Evolutionary conservation across 2,888 invertebrate species (phyloP), one percentile per base, ranked within the genome.

Genomic region (Mystacides longicornis): DNA sequence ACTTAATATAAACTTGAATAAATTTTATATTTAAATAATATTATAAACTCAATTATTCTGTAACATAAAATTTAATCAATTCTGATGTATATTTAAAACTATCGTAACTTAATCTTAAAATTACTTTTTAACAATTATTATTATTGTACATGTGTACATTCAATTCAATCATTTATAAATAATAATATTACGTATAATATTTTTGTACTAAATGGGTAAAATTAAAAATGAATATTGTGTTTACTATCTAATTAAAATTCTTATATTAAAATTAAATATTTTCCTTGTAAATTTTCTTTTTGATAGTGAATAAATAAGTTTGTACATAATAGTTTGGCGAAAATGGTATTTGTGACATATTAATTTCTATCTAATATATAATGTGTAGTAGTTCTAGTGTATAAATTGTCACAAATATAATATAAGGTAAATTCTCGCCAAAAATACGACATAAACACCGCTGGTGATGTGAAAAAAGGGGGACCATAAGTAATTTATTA

Each of bases 381-480:
- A 7, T 27, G 27, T 27, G 5, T 11, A 27, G 5, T 27, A 27
- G n/a, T n/a, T n/a, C n/a, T n/a, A n/a, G n/a, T n/a, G n/a, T n/a
- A n/a, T n/a, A n/a, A n/a, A 37, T n/a, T 37, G 37, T 37, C 37
- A 37, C 14, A 37, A 37, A 37, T 37, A 14, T n/a, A 37, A 37
- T 27, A 7, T 27, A 27, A 7, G 11, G 5, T n/a, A 37, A 37
- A 37, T 7, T 37, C 37, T 4, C 37, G 4, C 16, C 11, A 11
- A 27, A 37, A 37, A 37, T 37, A n/a, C n/a, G n/a, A n/a, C 16
- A 37, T 7, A 37, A 37, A 3, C 14, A 37, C 37, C 16, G 37
- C 37, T 37, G 37, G 37, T 37, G 37, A 37, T 37, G 37, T 37
- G 37, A 37, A 37, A 37, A 7, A 37, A 37, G 37, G 37, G 37